phyloP scores from a whole-genome alignment of 2,797 vertebrate species.

The Heteromormyrus szaboi region DNA sequence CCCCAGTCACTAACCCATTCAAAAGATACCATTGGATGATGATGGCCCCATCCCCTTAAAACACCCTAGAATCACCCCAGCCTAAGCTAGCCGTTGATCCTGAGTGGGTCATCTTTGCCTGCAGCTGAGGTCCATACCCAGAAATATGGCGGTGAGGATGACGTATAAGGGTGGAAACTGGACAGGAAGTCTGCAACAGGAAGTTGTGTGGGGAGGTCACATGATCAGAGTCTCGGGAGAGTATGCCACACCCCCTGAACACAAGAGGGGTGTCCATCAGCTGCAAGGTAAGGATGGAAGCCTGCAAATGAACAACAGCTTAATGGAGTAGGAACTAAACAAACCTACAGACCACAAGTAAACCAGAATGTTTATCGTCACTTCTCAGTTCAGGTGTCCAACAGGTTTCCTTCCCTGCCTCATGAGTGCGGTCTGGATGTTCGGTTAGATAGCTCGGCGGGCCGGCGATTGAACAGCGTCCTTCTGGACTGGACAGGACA shows the following conservation, averaged over 20 bases:
- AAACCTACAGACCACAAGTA: not conserved
- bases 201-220: slow-evolving; percentile 59
- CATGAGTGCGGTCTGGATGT: slow-evolving; percentile 50
- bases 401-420: slow-evolving; percentile 46
- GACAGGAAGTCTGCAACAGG: slow-evolving; percentile 56
- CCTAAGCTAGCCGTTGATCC: not conserved
- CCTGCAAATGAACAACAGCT: not conserved
- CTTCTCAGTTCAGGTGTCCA: slow-evolving; percentile 55
- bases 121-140: slow-evolving; percentile 64
- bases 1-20: not conserved
- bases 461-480: slow-evolving; percentile 48
- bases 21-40: not conserved
- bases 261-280: slow-evolving; percentile 48
- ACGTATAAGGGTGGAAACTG: slow-evolving; percentile 51
- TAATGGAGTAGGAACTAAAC: not conserved
- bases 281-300: slow-evolving; percentile 54
- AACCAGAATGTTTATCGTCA: not conserved
- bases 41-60: not conserved
- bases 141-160: slow-evolving; percentile 51
- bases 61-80: not conserved
- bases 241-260: slow-evolving; percentile 52
- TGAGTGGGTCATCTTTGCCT: not conserved
- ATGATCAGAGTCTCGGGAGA: slow-evolving; percentile 53
- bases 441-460: slow-evolving; percentile 48
- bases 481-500: slow-evolving; percentile 62